These are phyloP conservation scores for Drosophila parvula DNA, from an alignment of 1,140 invertebrate species.

Conservation along the genomic window DNA sequence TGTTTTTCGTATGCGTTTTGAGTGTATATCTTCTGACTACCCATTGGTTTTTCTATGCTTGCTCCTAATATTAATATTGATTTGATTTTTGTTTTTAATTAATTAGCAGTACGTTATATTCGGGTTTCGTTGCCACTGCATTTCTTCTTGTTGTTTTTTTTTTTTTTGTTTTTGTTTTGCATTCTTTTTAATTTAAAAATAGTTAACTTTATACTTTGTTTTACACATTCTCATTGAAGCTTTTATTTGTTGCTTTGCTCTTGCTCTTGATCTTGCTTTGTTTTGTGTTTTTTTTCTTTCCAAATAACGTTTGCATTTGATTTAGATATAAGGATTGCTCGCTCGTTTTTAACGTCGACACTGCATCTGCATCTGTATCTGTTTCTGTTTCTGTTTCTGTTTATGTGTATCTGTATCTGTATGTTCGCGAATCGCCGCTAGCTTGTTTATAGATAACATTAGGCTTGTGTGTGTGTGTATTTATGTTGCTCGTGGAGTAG, in stretches of 20 bases:
- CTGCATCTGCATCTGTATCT: neutral
- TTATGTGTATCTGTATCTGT: neutral
- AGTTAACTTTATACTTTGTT: slow-evolving; percentile 81
- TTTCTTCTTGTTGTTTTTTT: slow-evolving; percentile 25
- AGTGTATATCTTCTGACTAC: slow-evolving; percentile 11
- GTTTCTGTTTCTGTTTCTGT: neutral
- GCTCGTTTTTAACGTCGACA: slow-evolving; percentile 13
- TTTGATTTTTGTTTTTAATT: slow-evolving; percentile 20
- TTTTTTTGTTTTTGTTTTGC: slow-evolving; percentile 14
- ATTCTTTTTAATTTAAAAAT: slow-evolving; percentile 67
- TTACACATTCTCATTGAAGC: slow-evolving; percentile 55
- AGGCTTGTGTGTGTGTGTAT: slow-evolving; percentile 15
- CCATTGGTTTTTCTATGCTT: slow-evolving; percentile 11
- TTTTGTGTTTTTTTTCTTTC: slow-evolving; percentile 22
- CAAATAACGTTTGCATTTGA: slow-evolving; percentile 23
- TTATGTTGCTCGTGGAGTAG: slow-evolving; percentile 21
- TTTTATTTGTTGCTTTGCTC: slow-evolving; percentile 23
- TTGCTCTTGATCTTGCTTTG: slow-evolving; percentile 10
- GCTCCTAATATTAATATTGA: slow-evolving; percentile 19
- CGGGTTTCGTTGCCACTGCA: slow-evolving; percentile 35
- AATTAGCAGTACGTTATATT: slow-evolving; percentile 31
- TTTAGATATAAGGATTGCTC: slow-evolving; percentile 18
- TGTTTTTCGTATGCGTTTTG: slow-evolving; percentile 23
- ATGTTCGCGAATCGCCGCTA: slow-evolving; percentile 2
- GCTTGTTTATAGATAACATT: slow-evolving; percentile 10